Conservation (phyloP, 1,140 invertebrate genomes). For the Acromyrmex heyeri region DNA sequence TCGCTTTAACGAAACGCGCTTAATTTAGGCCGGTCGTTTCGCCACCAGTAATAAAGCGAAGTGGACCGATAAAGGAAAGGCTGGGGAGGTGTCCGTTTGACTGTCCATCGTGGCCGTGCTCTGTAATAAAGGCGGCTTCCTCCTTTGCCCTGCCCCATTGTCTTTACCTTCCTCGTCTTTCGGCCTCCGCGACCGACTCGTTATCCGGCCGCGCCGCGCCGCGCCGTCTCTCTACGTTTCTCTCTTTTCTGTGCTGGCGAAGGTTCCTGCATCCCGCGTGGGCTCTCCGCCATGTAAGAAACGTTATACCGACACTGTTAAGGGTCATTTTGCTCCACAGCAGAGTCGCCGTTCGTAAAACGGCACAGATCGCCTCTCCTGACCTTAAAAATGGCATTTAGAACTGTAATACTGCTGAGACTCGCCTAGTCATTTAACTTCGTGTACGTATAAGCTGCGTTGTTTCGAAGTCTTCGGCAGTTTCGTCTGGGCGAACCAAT, state of each 20-base stretch:
- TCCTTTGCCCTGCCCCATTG: conserved; percentile 74
- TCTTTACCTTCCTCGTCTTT: conserved; percentile 61
- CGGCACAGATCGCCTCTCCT: conserved; percentile 52
- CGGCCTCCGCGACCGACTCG: conserved; percentile 67
- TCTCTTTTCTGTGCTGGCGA: conserved; percentile 42
- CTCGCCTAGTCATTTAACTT: conserved; percentile 43
- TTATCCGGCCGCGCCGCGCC: conserved; percentile 64
- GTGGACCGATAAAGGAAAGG: conserved; percentile 77
- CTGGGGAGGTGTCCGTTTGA: conserved; percentile 78
- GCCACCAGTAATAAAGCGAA: conserved; percentile 77
- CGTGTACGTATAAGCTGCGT: neutral
- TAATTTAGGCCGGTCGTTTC: conserved; percentile 72
- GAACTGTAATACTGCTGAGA: conserved; percentile 29
- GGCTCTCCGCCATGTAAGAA: conserved; percentile 53
- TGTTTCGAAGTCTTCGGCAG: conserved; percentile 9
- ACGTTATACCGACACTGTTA: conserved; percentile 67
- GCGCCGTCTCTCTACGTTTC: conserved; percentile 38
- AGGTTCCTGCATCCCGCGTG: conserved; percentile 34
- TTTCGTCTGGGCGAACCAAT: neutral
- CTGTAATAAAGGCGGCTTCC: conserved; percentile 80
- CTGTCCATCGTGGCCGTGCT: conserved; percentile 77
- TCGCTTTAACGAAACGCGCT: conserved; percentile 73
- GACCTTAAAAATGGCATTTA: conserved; percentile 68
- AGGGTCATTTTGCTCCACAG: conserved; percentile 66
- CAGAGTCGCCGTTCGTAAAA: conserved; percentile 66